A percentile compares a stretch with the other conserved stretches of the same genome.
phyloP scores from a whole-genome alignment of 2,113 vertebrate genomes.

The Percina caprodes region DNA sequence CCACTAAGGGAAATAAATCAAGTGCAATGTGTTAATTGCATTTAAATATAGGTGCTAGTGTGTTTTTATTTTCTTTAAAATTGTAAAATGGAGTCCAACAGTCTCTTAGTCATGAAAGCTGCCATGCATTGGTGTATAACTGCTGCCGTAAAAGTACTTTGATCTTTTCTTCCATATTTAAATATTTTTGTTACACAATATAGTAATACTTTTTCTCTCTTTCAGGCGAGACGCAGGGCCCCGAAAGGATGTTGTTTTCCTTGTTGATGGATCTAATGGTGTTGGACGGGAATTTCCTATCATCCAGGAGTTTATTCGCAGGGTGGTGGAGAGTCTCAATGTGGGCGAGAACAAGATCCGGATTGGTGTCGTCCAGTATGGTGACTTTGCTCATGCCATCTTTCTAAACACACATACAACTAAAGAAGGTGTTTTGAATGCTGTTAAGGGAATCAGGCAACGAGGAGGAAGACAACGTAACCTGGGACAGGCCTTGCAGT shows the following conservation, averaged over 20 bases:
- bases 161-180: background rate
- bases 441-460: constrained; percentile 79
- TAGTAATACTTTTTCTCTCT: constrained; percentile 24
- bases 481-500: constrained; percentile 90
- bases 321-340: constrained; percentile 88
- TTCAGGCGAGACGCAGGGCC: constrained; percentile 79
- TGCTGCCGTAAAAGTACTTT: background rate
- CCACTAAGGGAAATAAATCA: background rate
- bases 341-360: constrained; percentile 89
- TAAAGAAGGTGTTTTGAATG: constrained; percentile 84
- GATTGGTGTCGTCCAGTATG: constrained; percentile 91
- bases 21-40: background rate
- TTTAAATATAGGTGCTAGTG: background rate
- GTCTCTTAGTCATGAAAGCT: background rate
- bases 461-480: constrained; percentile 89
- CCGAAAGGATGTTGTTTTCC: constrained; percentile 92
- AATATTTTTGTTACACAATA: background rate
- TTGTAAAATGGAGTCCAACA: background rate
- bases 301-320: constrained; percentile 89
- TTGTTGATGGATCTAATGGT: constrained; percentile 91
- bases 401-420: constrained; percentile 89
- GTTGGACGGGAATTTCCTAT: constrained; percentile 88
- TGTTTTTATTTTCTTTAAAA: background rate
- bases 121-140: background rate
- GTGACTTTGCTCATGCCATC: constrained; percentile 87